A percentile compares a stretch with the other conserved stretches of the same genome.
Conservation (phyloP, 1,140 invertebrate species). For the Pseudachorutes palmiensis region DNA sequence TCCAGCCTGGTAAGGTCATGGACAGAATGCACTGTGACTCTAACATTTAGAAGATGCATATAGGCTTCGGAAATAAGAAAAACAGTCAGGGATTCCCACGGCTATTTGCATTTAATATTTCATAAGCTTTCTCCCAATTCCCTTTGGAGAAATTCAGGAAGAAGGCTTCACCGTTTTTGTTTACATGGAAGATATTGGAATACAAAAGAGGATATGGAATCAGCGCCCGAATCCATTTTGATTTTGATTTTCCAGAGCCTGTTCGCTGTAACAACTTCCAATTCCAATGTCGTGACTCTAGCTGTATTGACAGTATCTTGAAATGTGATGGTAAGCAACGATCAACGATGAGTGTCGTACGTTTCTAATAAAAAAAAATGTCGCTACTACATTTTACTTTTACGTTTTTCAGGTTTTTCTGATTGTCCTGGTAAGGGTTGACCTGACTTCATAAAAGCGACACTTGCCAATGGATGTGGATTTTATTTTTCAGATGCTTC, state of each 20-base stretch:
- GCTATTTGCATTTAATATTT: neutral
- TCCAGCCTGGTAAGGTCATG: constrained; percentile 18
- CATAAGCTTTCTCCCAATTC: neutral
- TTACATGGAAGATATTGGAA: too few relatives aligned
- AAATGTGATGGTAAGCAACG: constrained; percentile 60
- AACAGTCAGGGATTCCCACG: neutral
- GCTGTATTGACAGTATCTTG: constrained; percentile 50
- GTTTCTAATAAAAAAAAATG: too few relatives aligned
- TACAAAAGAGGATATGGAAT: too few relatives aligned
- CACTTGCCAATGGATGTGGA: constrained; percentile 11
- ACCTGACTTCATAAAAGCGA: neutral
- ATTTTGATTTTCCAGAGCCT: neutral
- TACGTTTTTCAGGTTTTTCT: too few relatives aligned
- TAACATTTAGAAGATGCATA: neutral
- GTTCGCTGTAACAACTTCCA: constrained; percentile 6
- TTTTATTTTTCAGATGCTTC: neutral
- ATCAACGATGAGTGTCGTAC: too few relatives aligned
- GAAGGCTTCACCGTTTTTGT: neutral
- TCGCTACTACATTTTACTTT: too few relatives aligned
- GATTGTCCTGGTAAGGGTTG: constrained; percentile 51
- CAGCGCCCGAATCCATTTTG: neutral
- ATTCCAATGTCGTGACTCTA: constrained; percentile 53
- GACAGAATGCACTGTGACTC: neutral
- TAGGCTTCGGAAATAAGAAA: neutral
- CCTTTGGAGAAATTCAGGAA: neutral